These are phyloP conservation scores for Tychaedon coryphoeus DNA, from an alignment of 2,113 vertebrate genomes.

Conservation along the genomic window DNA sequence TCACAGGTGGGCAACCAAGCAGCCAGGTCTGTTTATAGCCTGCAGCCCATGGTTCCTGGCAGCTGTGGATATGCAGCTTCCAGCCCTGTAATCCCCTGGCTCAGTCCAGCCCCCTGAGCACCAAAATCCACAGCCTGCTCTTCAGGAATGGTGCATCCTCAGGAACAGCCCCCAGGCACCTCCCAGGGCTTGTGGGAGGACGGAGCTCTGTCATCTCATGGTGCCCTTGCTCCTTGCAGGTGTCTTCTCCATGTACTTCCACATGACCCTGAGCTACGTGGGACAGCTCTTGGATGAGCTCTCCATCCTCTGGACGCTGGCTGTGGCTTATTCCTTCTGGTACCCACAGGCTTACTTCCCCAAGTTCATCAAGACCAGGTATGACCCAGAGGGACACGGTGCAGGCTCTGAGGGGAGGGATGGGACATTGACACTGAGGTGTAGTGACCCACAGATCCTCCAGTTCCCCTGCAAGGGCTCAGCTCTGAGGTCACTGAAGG, in stretches of 20 bases:
- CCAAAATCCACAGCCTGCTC: background rate
- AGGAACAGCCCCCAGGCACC: background rate
- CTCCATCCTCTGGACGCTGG: constrained; percentile 90
- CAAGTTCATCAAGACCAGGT: constrained; percentile 85
- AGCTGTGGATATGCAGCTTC: background rate
- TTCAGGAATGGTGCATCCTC: background rate
- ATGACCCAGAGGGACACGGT: background rate
- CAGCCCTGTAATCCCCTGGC: background rate
- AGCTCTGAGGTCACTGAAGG: background rate
- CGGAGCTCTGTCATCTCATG: background rate
- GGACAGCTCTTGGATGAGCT: constrained; percentile 95
- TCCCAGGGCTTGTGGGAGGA: background rate
- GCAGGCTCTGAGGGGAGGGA: background rate
- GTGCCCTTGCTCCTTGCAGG: constrained; percentile 65
- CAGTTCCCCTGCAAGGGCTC: background rate
- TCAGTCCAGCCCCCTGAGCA: background rate
- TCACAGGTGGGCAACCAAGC: background rate
- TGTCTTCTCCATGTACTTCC: constrained; percentile 89
- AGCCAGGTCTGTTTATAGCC: fast-evolving
- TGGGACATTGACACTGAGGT: background rate
- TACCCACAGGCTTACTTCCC: constrained; percentile 85
- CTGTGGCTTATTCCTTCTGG: constrained; percentile 84
- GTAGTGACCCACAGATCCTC: background rate
- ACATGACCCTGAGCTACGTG: constrained; percentile 93
- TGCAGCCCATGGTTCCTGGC: background rate